Evolutionary conservation across 1,140 invertebrate species (phyloP), one percentile per base, ranked within the genome.

Genomic region (Caenorhabditis elegans): DNA sequence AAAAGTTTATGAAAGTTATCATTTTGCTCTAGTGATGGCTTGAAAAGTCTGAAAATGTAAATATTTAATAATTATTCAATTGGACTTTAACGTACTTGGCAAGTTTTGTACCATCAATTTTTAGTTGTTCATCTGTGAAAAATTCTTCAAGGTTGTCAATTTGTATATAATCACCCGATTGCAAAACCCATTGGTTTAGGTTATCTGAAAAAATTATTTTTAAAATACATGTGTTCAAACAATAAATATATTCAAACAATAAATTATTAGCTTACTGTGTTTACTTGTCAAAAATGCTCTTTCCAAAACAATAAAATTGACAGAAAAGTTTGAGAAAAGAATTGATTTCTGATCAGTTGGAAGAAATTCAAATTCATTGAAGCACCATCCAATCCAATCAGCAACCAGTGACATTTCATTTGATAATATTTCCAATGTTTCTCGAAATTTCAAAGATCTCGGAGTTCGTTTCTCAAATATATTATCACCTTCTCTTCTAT

Each of bases 151-250:
- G 80, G 31, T 60, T 36, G 15, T 39, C 26, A 8, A 39, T 47
- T n/a, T 81, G 65, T 22, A 81, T 53, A 70, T 81, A 81, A 19
- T 81, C 80, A n/a, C 46, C 46, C 3, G 80, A 76, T 19, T 65
- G 22, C 49, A 81, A 19, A 10, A 51, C 36, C 26, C 2, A 81
- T 81, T 22, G 34, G 47, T 28, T 60, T 46, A 76, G n/a, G 17
- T 17, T n/a, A n/a, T 43, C 79, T 79, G 51, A 36, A 79, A 79
- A 31, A 5, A 51, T 17, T 10, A 36, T 43, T 43, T 43, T 5
- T 5, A 0, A 26, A 26, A 53, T 6, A 0, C 2, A 26, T 53
- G 19, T 8, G 0, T 11, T 5, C 24, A 8, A 11, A n/a, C 15
- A 53, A 10, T 1, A 26, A 3, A 75, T 24, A 26, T 10, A 26